Evolutionary conservation across 2,113 vertebrate genomes (phyloP).

Genomic region (Amazona vittata): DNA sequence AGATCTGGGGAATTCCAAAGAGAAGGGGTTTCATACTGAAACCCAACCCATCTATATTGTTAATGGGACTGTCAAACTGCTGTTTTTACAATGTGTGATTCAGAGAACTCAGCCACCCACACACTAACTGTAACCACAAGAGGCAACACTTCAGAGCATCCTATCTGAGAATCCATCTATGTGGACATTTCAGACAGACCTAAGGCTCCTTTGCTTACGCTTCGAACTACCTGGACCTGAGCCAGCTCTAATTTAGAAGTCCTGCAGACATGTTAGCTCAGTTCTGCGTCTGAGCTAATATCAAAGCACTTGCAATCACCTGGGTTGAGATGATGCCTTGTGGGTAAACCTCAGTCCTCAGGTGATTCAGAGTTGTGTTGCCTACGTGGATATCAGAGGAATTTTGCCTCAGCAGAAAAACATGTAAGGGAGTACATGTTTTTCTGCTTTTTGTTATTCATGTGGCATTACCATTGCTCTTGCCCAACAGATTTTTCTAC

Average conservation of each 20-base stretch:
- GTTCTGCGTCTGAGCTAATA: constrained; percentile 17
- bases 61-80: constrained; percentile 47
- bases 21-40: constrained; percentile 13
- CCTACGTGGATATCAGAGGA: background rate
- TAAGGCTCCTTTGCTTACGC: constrained; percentile 31
- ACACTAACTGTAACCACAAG: constrained; percentile 34
- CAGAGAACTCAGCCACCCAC: constrained; percentile 65
- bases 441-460: background rate
- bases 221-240: background rate
- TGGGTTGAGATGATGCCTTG: background rate
- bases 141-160: constrained; percentile 58
- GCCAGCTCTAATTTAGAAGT: constrained; percentile 42
- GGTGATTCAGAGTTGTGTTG: background rate
- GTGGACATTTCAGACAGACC: constrained; percentile 44
- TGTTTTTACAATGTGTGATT: constrained; percentile 47
- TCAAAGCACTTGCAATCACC: constrained; percentile 37
- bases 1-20: constrained; percentile 44
- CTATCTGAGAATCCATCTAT: constrained; percentile 50
- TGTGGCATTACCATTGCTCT: background rate
- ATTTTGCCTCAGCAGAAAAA: background rate
- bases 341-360: constrained; percentile 43
- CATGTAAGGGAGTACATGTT: background rate
- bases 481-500: background rate
- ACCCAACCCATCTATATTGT: constrained; percentile 28
- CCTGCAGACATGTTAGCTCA: constrained; percentile 56